Evolutionary conservation across 2,113 vertebrate genomes (phyloP).

Genomic region (Narcine bancroftii): DNA sequence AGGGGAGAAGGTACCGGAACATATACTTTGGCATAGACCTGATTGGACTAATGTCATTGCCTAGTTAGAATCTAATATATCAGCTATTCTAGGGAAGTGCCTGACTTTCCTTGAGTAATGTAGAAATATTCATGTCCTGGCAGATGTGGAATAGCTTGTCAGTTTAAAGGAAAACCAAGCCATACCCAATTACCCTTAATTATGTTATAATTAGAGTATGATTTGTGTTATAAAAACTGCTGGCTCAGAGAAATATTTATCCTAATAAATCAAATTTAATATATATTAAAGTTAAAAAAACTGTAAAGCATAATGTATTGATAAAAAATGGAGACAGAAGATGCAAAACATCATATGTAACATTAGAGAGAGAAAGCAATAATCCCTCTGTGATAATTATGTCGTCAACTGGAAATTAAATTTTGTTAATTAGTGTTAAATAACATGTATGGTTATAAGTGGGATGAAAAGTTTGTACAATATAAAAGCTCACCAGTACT

Average conservation of each 20-base stretch:
- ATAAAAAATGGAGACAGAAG: background rate
- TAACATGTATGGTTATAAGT: conserved; percentile 38
- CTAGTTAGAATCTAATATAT: conserved; percentile 59
- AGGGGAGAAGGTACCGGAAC: too few relatives aligned
- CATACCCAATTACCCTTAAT: conserved; percentile 61
- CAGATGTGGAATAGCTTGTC: conserved; percentile 66
- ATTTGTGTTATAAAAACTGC: conserved; percentile 51
- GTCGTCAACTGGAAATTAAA: conserved; percentile 31
- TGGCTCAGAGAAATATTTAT: conserved; percentile 51
- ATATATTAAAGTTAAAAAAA: background rate
- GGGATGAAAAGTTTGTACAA: conserved; percentile 54
- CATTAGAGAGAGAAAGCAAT: background rate
- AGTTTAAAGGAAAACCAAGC: conserved; percentile 65
- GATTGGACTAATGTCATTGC: conserved; percentile 58
- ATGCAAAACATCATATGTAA: background rate
- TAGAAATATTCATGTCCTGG: conserved; percentile 59
- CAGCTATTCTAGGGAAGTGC: conserved; percentile 54
- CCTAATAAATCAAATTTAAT: conserved; percentile 41
- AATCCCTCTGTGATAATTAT: conserved; percentile 21
- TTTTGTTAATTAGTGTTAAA: conserved; percentile 34
- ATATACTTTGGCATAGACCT: conserved; percentile 58
- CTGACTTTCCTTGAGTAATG: conserved; percentile 50
- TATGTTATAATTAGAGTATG: conserved; percentile 63
- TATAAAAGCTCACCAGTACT: too few relatives aligned
- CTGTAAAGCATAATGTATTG: background rate